Evolutionary conservation across 1,140 invertebrate species (phyloP), one percentile per base, ranked within the genome.

Genomic region (Doryteuthis pealeii): DNA sequence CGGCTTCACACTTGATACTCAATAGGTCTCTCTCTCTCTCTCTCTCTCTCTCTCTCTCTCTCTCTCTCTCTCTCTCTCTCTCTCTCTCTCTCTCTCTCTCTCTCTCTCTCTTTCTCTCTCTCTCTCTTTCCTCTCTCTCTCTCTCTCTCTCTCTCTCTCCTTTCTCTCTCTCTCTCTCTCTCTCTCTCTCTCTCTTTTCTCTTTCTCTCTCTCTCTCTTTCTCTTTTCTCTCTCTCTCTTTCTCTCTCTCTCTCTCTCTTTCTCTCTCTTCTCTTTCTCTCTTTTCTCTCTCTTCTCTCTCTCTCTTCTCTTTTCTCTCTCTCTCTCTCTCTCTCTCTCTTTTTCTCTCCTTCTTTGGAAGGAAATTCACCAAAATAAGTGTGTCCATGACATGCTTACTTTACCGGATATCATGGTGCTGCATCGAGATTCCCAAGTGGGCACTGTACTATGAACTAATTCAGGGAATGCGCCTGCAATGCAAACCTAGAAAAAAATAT

Each of bases 11-110:
- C n/a, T n/a, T n/a, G n/a, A n/a, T n/a, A n/a, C n/a, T n/a, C n/a
- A n/a, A n/a, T n/a, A n/a, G n/a, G 22, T 49, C 1, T 49, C 22
- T 49, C 22, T 49, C 12, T 49, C 45, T 22, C 22, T 49, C 45
- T 49, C 22, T 49, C 45, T 49, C 22, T 49, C 45, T 1, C 45
- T 49, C 22, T 15, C 45, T 49, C 45, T 49, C 18, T 49, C 45
- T 49, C 45, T 49, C 45, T 18, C 18, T 49, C 45, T 49, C 45
- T 49, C 45, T 49, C 45, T 49, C 45, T 49, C 45, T 49, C 45
- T 49, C 45, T 49, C 45, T 49, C 45, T 49, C 45, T 49, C 45
- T 49, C 45, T 49, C 45, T 49, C 45, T 49, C 45, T 49, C 45
- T 49, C 45, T 49, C 45, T 49, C 45, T 49, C 45, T 49, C 45